A percentile compares a stretch with the other conserved stretches of the same genome.
These are phyloP conservation scores for Belgica antarctica DNA, from an alignment of 2,888 invertebrate species.

Conservation along the genomic window DNA sequence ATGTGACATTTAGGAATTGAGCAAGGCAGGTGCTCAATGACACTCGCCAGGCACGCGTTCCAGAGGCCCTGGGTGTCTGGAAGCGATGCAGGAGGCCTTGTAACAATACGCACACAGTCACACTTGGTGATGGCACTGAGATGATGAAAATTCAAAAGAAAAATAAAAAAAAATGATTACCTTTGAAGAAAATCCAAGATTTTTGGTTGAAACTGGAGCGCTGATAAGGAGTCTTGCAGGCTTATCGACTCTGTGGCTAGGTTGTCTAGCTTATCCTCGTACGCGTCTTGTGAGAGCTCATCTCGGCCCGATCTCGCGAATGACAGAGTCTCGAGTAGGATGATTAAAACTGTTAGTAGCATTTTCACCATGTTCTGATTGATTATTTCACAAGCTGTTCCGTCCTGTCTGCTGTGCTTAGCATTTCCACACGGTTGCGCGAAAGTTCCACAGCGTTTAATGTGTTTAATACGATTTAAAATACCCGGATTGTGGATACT, in stretches of 20 bases:
- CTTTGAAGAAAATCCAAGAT: constrained; percentile 55
- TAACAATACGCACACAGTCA: constrained; percentile 10
- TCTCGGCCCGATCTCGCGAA: constrained; percentile 36
- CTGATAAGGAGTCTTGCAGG: constrained; percentile 24
- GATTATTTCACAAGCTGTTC: not conserved
- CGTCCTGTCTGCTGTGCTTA: not conserved
- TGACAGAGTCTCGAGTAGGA: constrained; percentile 33
- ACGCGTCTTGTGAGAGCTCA: constrained; percentile 23
- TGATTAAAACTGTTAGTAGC: constrained; percentile 20
- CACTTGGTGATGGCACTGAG: constrained; percentile 7
- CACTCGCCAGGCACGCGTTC: no score
- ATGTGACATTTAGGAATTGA: not conserved
- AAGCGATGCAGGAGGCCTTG: no score
- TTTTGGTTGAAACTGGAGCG: constrained; percentile 56
- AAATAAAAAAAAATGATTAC: constrained; percentile 26
- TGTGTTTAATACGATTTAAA: no score
- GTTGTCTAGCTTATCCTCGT: constrained; percentile 11
- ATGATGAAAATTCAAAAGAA: not conserved
- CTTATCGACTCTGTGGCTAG: constrained; percentile 28
- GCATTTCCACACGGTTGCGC: no score
- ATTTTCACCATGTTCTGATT: constrained; percentile 31
- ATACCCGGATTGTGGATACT: no score
- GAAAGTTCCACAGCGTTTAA: no score
- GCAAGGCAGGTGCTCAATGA: not conserved
- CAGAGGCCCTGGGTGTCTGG: no score